Evolutionary conservation across 2,888 invertebrate species (phyloP).

Genomic region (Rambutsinella grinnellia): DNA sequence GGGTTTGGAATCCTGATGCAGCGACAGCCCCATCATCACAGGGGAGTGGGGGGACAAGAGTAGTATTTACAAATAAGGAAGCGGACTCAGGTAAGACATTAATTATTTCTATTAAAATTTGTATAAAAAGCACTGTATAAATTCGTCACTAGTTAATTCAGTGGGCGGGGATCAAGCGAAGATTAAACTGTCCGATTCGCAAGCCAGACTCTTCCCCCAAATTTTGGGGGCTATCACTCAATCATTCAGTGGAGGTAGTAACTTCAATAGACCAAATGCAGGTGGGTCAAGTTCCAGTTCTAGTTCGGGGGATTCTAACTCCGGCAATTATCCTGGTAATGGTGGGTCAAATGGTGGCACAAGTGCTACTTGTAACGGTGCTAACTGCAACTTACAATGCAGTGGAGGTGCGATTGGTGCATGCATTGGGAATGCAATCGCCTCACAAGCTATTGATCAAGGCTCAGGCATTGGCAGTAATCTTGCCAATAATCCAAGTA

Average conservation of each 20-base stretch:
- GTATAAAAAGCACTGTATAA: neutral
- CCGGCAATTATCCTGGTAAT: conserved; percentile 14
- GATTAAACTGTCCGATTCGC: too few species aligned
- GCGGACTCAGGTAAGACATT: neutral
- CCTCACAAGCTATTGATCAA: conserved; percentile 29
- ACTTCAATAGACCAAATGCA: neutral
- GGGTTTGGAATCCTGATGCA: conserved; percentile 64
- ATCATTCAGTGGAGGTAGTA: conserved; percentile 11
- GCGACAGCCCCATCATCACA: conserved; percentile 8
- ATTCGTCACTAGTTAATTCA: neutral
- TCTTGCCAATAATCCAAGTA: conserved; percentile 30
- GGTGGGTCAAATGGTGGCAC: conserved; percentile 1
- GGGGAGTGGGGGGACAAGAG: neutral
- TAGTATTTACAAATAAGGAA: neutral
- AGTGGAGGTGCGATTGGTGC: neutral
- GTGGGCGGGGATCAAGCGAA: conserved; percentile 9
- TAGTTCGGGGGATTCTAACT: conserved; percentile 8
- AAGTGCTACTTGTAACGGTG: neutral
- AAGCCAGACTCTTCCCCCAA: conserved; percentile 58
- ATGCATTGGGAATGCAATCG: conserved; percentile 35
- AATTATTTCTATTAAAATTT: neutral
- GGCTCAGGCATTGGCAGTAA: conserved; percentile 33
- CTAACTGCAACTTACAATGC: neutral
- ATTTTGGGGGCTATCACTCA: conserved; percentile 49
- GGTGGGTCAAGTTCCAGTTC: conserved; percentile 26